Conservation (phyloP, 2,797 vertebrate species). For the Brachymystax lenok region DNA sequence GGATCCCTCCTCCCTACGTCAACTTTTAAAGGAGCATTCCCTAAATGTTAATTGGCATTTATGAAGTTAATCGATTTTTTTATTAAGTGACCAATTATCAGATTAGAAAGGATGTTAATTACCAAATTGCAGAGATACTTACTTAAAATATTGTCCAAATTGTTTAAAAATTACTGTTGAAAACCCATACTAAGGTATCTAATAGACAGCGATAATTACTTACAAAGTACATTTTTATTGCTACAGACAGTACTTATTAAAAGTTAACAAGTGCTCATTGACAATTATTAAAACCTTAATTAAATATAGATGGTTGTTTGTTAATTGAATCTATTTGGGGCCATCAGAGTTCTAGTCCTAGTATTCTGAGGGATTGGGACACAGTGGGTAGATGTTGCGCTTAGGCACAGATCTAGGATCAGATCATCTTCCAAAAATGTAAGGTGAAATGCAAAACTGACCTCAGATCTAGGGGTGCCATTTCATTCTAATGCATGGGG, state of each 20-base stretch:
- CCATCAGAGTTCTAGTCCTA: conserved; percentile 24
- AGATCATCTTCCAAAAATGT: neutral
- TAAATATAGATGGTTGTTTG: conserved; percentile 64
- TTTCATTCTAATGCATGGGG: neutral
- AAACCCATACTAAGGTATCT: conserved; percentile 49
- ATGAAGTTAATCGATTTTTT: conserved; percentile 68
- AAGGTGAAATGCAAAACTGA: neutral
- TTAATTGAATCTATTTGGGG: conserved; percentile 56
- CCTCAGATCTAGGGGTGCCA: neutral
- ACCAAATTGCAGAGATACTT: conserved; percentile 50
- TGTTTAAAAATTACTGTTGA: conserved; percentile 58
- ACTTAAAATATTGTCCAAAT: conserved; percentile 55
- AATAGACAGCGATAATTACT: conserved; percentile 59
- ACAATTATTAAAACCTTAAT: conserved; percentile 66
- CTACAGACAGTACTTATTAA: conserved; percentile 57
- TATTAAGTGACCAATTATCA: conserved; percentile 72
- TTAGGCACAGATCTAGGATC: conserved; percentile 7
- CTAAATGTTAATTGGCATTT: conserved; percentile 66
- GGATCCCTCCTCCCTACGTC: conserved; percentile 36
- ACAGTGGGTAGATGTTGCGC: neutral
- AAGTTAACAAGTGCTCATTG: conserved; percentile 59
- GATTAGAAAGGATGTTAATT: conserved; percentile 69
- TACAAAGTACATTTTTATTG: conserved; percentile 63
- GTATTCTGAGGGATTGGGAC: conserved; percentile 18
- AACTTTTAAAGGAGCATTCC: conserved; percentile 56